Base-by-base conservation (phyloP, 1,140 invertebrate genomes). In the Latrodectus geometricus region DNA sequence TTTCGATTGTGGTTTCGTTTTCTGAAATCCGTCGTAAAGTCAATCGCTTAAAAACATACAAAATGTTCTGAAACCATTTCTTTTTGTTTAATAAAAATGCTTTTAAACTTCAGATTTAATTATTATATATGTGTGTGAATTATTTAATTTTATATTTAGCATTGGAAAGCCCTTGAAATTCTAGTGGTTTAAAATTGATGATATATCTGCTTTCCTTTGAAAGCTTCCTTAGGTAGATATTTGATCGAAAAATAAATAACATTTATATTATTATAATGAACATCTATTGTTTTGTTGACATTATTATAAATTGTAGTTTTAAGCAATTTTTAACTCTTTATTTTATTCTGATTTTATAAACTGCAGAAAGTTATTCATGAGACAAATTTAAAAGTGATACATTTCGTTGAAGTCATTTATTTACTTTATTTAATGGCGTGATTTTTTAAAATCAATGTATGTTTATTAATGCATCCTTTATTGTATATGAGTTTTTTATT, bases 151-250 rank as follows among this genome's bases (percentile, higher is more conserved):
- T 70, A 12, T 23, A 17, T 35, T 1, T 35, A 35, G 35, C 35
- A 35, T 35, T 35, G 35, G 35, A 35, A 35, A 35, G 35, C 5
- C 35, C 35, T 66, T 69, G 17, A 49, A 74, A 50, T 66, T 61
- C 35, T 35, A 35, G 35, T 5, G 21, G 23, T 48, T 61, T 56
- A 35, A 23, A 77, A 68, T 61, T 79, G 77, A 79, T 79, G 77
- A 68, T 69, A 66, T 79, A 79, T 68, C 65, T 68, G 77, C 77
- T 79, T 79, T 79, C 77, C 68, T 14, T 49, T 9, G 77, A 79
- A 79, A 79, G 77, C 77, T 69, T 79, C 23, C 61, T 68, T 79
- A 66, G 77, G 77, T 79, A 79, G 23, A 61, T 54, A 56, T 14
- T 76, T 76, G 54, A 8, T 35, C 35, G 5, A 35, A 35, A 35